Evolutionary conservation across 2,797 vertebrate genomes (phyloP).

Genomic region (Sciaenops ocellatus): DNA sequence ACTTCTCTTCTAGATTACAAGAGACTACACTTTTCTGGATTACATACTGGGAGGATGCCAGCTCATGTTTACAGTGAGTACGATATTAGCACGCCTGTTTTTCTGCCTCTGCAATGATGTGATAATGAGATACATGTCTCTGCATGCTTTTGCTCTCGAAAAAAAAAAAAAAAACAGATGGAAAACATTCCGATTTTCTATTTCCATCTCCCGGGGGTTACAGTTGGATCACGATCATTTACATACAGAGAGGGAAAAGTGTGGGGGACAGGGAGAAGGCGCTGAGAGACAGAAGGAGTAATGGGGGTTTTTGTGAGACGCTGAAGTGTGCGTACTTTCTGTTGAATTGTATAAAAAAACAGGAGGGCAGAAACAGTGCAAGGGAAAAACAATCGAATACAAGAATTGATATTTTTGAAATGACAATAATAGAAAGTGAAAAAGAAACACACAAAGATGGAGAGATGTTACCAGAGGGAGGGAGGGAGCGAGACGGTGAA

Average conservation of each 20-base stretch:
- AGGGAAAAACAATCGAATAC: neutral
- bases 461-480: slow-evolving; percentile 22
- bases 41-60: slow-evolving; percentile 99
- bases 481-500: slow-evolving; percentile 1
- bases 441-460: neutral
- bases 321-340: slow-evolving; percentile 1
- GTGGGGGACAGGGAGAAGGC: neutral
- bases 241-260: slow-evolving; percentile 46
- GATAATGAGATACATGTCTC: slow-evolving; percentile 56
- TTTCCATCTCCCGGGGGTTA: slow-evolving; percentile 50
- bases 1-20: slow-evolving; percentile 88
- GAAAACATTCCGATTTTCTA: slow-evolving; percentile 50
- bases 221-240: slow-evolving; percentile 52
- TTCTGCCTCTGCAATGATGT: slow-evolving; percentile 19
- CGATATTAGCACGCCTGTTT: slow-evolving; percentile 27
- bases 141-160: slow-evolving; percentile 5
- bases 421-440: neutral
- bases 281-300: neutral
- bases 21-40: slow-evolving; percentile 97
- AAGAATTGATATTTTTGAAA: slow-evolving; percentile 4
- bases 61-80: slow-evolving; percentile 98
- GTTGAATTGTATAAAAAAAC: neutral
- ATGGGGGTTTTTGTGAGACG: slow-evolving; percentile 1
- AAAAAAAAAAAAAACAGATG: slow-evolving; percentile 21
- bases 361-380: neutral